Evolutionary conservation across 2,888 invertebrate species (phyloP).

Genomic region (Plagodis dolabraria): DNA sequence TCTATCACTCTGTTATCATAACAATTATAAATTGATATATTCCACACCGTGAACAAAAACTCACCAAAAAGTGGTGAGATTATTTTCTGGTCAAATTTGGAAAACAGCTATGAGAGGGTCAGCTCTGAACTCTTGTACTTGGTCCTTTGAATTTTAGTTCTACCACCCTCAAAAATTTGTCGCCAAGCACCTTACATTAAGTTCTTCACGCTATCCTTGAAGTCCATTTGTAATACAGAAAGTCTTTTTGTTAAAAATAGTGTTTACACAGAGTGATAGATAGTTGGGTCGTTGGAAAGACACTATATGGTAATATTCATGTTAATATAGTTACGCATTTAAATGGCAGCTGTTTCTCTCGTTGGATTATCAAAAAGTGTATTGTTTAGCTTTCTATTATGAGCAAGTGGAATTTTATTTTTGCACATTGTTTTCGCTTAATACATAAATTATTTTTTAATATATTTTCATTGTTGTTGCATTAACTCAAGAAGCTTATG

Average conservation of each 20-base stretch:
- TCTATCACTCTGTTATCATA: slow-evolving; percentile 42
- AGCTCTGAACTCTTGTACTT: too few species aligned
- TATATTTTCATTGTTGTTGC: too few species aligned
- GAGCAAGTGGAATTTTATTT: slow-evolving; percentile 11
- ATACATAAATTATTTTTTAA: neutral
- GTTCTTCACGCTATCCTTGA: too few species aligned
- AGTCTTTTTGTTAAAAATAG: too few species aligned
- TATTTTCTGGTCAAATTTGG: too few species aligned
- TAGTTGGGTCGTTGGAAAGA: slow-evolving; percentile 46
- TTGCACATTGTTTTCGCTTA: slow-evolving; percentile 13
- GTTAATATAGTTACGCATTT: slow-evolving; percentile 66
- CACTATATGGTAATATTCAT: slow-evolving; percentile 56
- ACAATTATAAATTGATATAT: neutral
- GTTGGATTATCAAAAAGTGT: slow-evolving; percentile 40
- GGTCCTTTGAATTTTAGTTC: too few species aligned
- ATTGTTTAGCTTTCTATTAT: slow-evolving; percentile 2
- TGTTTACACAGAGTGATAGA: slow-evolving; percentile 28
- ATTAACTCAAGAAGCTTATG: neutral
- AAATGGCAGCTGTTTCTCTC: slow-evolving; percentile 64
- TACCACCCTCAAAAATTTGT: too few species aligned
- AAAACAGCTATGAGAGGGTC: too few species aligned
- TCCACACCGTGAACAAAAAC: too few species aligned
- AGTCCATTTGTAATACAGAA: too few species aligned
- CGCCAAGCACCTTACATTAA: too few species aligned
- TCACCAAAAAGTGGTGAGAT: too few species aligned